phyloP scores from a whole-genome alignment of 2,888 invertebrate genomes.

The Phoenoteleia sp. region DNA sequence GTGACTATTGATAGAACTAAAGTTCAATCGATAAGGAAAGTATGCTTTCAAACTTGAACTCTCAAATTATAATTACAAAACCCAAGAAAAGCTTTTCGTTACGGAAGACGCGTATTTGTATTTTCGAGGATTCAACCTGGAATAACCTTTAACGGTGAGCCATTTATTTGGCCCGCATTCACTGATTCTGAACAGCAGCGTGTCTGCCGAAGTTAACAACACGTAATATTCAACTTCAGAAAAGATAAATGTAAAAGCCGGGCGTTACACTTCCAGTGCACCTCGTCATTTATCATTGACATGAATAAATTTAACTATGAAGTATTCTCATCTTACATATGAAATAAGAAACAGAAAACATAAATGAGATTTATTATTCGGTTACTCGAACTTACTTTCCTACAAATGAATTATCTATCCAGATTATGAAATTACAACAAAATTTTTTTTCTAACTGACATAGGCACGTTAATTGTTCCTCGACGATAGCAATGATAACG shows the following conservation, averaged over 20 bases:
- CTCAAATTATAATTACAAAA: no score
- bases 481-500: no score
- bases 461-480: no score
- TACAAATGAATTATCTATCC: no score
- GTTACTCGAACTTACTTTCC: neutral
- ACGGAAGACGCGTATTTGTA: no score
- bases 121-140: no score
- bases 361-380: slow-evolving; percentile 26
- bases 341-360: slow-evolving; percentile 16
- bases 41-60: no score
- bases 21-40: no score
- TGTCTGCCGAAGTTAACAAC: slow-evolving; percentile 13
- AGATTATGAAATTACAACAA: no score
- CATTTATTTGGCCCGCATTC: slow-evolving; percentile 10
- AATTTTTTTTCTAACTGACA: no score
- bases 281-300: slow-evolving; percentile 35
- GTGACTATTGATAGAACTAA: no score
- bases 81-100: no score
- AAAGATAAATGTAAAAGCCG: slow-evolving; percentile 37
- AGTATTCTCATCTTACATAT: slow-evolving; percentile 1
- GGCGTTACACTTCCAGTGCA: slow-evolving; percentile 22
- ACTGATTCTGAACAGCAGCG: neutral
- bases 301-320: slow-evolving; percentile 55
- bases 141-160: neutral
- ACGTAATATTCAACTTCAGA: slow-evolving; percentile 6